phyloP scores from a whole-genome alignment of 2,888 invertebrate genomes.

The Seira musarum region DNA sequence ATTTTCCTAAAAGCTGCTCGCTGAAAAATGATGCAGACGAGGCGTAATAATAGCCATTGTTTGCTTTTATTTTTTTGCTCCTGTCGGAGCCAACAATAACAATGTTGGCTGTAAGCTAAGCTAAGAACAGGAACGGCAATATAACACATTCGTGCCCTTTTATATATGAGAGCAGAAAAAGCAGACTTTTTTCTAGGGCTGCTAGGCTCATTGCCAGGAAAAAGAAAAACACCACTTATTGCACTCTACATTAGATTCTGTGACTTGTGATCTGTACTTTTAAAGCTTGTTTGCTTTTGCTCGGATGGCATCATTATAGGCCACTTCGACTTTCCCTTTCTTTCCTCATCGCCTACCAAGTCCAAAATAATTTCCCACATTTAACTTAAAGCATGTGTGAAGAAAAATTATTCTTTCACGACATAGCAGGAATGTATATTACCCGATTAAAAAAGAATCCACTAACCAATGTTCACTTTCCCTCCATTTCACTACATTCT shows the following conservation, averaged over 20 bases:
- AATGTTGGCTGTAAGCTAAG: neutral
- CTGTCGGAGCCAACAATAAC: slow-evolving; percentile 10
- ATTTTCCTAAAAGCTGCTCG: slow-evolving; percentile 40
- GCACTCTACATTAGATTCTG: neutral
- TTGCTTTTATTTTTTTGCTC: slow-evolving; percentile 25
- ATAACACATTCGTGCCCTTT: slow-evolving; percentile 6
- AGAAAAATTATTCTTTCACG: slow-evolving; percentile 26
- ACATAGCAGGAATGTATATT: slow-evolving; percentile 44
- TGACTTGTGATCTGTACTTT: slow-evolving; percentile 6
- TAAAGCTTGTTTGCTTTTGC: neutral
- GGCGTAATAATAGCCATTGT: slow-evolving; percentile 37
- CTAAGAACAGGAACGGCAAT: neutral
- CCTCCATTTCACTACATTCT: neutral
- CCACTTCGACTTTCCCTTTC: slow-evolving; percentile 4
- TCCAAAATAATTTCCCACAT: slow-evolving; percentile 13
- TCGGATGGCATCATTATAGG: slow-evolving; percentile 7
- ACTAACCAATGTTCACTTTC: neutral
- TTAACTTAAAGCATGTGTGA: slow-evolving; percentile 10
- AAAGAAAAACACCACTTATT: slow-evolving; percentile 7
- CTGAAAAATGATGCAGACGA: slow-evolving; percentile 20
- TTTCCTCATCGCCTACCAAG: neutral
- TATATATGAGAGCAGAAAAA: neutral
- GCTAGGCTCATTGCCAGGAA: slow-evolving; percentile 7
- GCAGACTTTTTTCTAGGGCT: neutral
- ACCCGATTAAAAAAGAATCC: slow-evolving; percentile 51